Percentiles rank a stretch among this genome's conserved stretches.
Evolutionary conservation across 1,140 invertebrate genomes (phyloP).

Genomic region (Chymomyza costata): DNA sequence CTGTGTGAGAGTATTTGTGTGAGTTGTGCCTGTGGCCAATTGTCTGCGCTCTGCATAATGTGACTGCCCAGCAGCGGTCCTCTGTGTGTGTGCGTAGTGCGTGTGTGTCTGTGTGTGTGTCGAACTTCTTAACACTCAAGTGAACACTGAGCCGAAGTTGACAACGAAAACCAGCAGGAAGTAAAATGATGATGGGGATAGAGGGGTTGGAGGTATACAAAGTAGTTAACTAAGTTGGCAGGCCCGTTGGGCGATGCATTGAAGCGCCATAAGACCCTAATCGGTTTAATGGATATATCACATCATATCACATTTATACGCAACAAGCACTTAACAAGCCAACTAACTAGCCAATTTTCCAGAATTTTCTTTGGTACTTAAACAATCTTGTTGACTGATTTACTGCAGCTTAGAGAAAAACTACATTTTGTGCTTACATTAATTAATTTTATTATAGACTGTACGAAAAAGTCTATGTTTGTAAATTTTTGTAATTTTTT

Average conservation of each 20-base stretch:
- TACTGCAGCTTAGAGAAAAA: not conserved
- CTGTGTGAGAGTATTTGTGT: conserved; percentile 15
- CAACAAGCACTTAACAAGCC: conserved; percentile 9
- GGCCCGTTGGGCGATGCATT: no score
- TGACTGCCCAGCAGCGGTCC: conserved; percentile 4
- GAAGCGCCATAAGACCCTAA: conserved; percentile 35
- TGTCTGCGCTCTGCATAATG: conserved; percentile 19
- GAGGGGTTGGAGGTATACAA: no score
- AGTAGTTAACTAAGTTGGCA: no score
- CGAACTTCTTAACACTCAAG: conserved; percentile 51
- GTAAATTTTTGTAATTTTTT: no score
- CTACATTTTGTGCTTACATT: no score
- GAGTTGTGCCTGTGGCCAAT: conserved; percentile 16
- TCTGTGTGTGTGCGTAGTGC: no score
- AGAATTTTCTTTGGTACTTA: conserved; percentile 9
- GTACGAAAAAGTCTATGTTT: no score
- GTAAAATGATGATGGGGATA: no score
- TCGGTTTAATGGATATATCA: conserved; percentile 42
- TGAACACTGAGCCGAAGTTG: conserved; percentile 19
- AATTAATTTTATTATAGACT: conserved; percentile 42
- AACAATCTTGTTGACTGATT: conserved; percentile 23
- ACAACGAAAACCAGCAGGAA: conserved; percentile 2
- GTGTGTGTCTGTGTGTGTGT: conserved; percentile 5
- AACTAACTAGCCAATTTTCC: no score
- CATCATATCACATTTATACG: conserved; percentile 30